Evolutionary conservation across 2,113 vertebrate species (phyloP).

Genomic region (Rhabdornis inornatus): DNA sequence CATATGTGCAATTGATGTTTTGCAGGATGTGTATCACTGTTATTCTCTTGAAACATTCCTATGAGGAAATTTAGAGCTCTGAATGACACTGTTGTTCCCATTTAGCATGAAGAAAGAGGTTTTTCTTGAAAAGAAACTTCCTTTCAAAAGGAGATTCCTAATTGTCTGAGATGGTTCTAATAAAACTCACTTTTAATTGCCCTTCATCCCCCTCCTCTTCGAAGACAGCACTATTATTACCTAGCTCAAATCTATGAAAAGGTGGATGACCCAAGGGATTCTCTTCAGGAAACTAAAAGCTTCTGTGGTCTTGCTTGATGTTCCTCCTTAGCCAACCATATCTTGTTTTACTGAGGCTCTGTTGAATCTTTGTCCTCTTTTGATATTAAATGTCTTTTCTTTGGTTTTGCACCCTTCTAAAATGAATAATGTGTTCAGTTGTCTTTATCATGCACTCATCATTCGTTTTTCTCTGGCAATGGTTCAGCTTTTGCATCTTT

Average conservation of each 20-base stretch:
- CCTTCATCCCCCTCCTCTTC: neutral
- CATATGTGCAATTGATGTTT: neutral
- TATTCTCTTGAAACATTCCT: conserved; percentile 15
- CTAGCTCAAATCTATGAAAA: neutral
- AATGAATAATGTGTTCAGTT: neutral
- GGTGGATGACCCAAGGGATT: neutral
- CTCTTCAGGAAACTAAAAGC: neutral
- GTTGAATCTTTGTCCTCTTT: neutral
- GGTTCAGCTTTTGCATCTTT: neutral
- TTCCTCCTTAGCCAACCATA: neutral
- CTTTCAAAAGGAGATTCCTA: neutral
- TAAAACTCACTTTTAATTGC: neutral
- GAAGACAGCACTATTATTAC: neutral
- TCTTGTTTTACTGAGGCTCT: neutral
- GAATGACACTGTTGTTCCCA: neutral
- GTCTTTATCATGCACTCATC: neutral
- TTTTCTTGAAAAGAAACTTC: neutral
- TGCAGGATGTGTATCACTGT: neutral
- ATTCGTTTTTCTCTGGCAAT: neutral
- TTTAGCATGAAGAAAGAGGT: neutral
- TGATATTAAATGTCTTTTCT: neutral
- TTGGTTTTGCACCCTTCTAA: neutral
- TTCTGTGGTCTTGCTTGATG: neutral
- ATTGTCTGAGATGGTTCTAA: neutral
- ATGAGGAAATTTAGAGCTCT: neutral